Base-by-base conservation (phyloP, 2,113 vertebrate genomes). In the Phaethornis superciliosus region DNA sequence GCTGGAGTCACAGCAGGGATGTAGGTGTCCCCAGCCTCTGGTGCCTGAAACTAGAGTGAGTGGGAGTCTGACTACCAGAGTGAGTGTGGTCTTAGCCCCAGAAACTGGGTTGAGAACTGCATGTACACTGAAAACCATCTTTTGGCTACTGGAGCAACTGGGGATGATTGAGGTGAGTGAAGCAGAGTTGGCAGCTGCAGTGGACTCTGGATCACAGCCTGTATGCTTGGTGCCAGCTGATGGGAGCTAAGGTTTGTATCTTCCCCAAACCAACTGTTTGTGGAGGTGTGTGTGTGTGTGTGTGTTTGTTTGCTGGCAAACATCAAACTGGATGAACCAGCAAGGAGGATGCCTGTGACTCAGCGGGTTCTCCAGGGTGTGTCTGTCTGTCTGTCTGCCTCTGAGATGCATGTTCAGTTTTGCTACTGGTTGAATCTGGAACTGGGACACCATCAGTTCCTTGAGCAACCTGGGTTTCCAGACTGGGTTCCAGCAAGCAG, bases 221-320 rank as follows among this genome's bases (percentile, higher is more conserved):
- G 0, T 12, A 8, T 64, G 42, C 12, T 32, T 51, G 18, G 4
- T 37, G 22, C 30, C 1, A 2, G 32, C 26, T 58, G 15, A 27
- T 67, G 28, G 17, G 2, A 14, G 11, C 2, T 1, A 27, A 14
- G 15, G 27, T n/a, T 10, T 47, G 16, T 27, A 55, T 55, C 75
- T 85, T 79, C n/a, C 58, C 51, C 12, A 51, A 35, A 83, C 4
- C 0, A 1, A 35, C 22, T 49, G 16, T 32, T 18, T 2, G 14
- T 21, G 44, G 44, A 46, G 44, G 18, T 13, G 28, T 6, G 15
- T 9, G 9, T 7, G 6, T 13, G 9, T 8, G 18, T 47, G 28
- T 7, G 6, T 13, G 9, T 8, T 15, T 47, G 28, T 47, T 69
- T 76, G 20, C 33, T 47, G 49, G 6, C 16, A 89, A 62, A 55